Base-by-base conservation (phyloP, 2,113 vertebrate genomes). In the Otolemur garnettii region DNA sequence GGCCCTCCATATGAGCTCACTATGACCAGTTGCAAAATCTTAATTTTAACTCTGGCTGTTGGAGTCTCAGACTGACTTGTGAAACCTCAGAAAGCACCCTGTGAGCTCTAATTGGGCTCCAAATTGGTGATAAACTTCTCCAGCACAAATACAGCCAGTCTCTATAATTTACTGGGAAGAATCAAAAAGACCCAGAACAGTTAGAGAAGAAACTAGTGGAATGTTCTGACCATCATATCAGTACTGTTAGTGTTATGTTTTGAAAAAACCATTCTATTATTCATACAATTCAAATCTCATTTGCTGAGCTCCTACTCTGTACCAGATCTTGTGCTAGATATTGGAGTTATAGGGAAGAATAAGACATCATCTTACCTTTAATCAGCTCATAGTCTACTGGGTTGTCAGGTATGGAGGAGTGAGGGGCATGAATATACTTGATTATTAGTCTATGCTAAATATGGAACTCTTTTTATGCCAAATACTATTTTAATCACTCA, bases 221-320 rank as follows among this genome's bases (percentile, higher is more conserved):
- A 24, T 62, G 15, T 84, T 93, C 11, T 91, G 10, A 26, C 28
- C 24, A 87, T 83, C 22, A 84, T n/a, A n/a, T 12, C 17, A 84
- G 26, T 26, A 87, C 18, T 45, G 42, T 24, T 45, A 81, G 28
- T 72, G 21, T 15, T 42, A 7, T n/a, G 4, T 62, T 59, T 1
- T 79, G 66, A 90, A 18, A 11, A 89, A 21, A 83, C 18, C 82
- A 95, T 28, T 42, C 14, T 22, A 35, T 50, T 75, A 84, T 91
- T 78, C 72, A 42, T 85, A 90, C 15, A 90, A 18, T 69, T 78
- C 18, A 77, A 26, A 42, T 93, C 33, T 68, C 1, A 72, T 83
- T 93, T 91, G 82, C 69, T 83, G 87, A 83, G 18, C 14, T 64
- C 66, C 68, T 59, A 79, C 33, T 88, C 26, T 78, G 26, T 87